These are phyloP conservation scores for Stigmatopora argus DNA, from an alignment of 2,113 vertebrate genomes.

Conservation along the genomic window DNA sequence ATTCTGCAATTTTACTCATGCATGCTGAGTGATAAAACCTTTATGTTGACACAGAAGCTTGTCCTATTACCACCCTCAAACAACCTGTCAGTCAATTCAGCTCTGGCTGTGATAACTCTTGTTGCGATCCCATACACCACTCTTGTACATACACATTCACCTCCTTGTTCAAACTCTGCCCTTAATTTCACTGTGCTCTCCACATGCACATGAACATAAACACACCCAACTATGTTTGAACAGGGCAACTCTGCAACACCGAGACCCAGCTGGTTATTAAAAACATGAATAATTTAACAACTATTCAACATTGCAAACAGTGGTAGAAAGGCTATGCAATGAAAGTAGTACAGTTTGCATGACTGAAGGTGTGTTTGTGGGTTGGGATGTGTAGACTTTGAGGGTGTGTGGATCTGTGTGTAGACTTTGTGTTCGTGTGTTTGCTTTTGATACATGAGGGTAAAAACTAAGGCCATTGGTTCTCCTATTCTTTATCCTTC, in stretches of 20 bases:
- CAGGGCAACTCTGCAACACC: constrained; percentile 51
- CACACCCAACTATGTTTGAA: constrained; percentile 59
- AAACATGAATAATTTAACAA: constrained; percentile 74
- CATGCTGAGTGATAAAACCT: constrained; percentile 34
- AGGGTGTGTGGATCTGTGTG: too few relatives aligned
- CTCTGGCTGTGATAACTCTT: constrained; percentile 64
- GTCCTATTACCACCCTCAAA: constrained; percentile 46
- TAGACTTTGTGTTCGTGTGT: constrained; percentile 2
- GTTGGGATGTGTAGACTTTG: neutral
- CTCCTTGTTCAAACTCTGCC: constrained; percentile 62
- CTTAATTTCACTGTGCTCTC: constrained; percentile 37
- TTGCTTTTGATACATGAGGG: constrained; percentile 34
- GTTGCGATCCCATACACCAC: constrained; percentile 66
- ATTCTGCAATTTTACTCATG: too few relatives aligned
- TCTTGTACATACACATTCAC: constrained; percentile 52
- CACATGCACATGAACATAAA: constrained; percentile 20
- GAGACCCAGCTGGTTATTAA: constrained; percentile 69
- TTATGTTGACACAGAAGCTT: constrained; percentile 58
- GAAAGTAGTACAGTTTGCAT: constrained; percentile 6
- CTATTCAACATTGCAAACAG: constrained; percentile 67
- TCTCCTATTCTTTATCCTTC: constrained; percentile 42
- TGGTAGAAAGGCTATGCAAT: constrained; percentile 21
- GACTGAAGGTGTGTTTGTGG: neutral
- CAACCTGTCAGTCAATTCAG: constrained; percentile 62
- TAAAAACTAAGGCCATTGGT: constrained; percentile 42